These are phyloP conservation scores for Oceanodroma tethys DNA, from an alignment of 2,113 vertebrate species.

Conservation along the genomic window DNA sequence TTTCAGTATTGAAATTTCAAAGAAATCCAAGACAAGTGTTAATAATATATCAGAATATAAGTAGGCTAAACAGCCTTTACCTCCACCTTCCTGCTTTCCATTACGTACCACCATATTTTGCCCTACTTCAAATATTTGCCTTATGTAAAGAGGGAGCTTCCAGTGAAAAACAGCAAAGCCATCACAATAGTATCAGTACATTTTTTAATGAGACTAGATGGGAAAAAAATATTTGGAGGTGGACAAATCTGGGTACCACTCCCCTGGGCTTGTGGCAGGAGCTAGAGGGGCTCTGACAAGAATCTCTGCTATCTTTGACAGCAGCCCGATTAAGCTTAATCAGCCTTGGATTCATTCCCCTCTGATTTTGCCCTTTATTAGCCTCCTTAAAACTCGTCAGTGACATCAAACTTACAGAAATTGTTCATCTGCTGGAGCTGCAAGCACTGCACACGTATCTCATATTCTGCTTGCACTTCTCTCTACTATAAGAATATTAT, in stretches of 20 bases:
- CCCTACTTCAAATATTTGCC: neutral
- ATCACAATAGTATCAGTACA: neutral
- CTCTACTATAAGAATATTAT: neutral
- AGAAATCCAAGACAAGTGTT: neutral
- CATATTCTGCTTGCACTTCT: neutral
- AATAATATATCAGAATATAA: constrained; percentile 20
- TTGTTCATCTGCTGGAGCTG: neutral
- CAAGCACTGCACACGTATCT: neutral
- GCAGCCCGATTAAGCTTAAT: neutral
- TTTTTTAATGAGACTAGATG: neutral
- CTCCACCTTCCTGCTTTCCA: neutral
- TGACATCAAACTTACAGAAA: neutral
- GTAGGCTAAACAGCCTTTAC: neutral
- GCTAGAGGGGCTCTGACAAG: neutral
- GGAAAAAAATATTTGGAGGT: neutral
- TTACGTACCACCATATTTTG: neutral
- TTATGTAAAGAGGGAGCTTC: neutral
- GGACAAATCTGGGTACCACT: neutral
- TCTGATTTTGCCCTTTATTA: constrained; percentile 2
- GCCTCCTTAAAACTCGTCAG: neutral
- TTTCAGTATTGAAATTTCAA: constrained; percentile 9
- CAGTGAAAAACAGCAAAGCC: neutral
- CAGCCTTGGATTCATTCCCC: neutral
- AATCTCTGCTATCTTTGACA: neutral
- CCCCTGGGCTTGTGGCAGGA: neutral